These are phyloP conservation scores for Hermodice carunculata DNA, from an alignment of 2,888 invertebrate species.

Conservation along the genomic window DNA sequence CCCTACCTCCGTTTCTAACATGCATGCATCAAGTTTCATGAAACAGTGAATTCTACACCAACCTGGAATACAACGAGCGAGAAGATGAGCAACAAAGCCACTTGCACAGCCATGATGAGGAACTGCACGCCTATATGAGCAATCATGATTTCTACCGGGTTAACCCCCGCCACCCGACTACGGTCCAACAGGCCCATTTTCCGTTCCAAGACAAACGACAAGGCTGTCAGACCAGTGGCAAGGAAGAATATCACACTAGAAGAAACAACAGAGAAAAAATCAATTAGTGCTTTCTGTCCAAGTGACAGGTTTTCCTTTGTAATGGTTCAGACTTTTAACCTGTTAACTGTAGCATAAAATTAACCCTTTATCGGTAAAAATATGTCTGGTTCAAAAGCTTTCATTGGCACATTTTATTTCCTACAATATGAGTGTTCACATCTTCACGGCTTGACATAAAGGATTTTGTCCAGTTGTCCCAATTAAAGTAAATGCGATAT, in stretches of 20 bases:
- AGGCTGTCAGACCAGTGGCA: constrained; percentile 93
- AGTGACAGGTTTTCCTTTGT: background rate
- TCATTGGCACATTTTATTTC: too few relatives aligned
- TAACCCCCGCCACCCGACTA: constrained; percentile 94
- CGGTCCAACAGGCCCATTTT: constrained; percentile 82
- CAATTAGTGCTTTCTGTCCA: too few relatives aligned
- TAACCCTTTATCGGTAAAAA: too few relatives aligned
- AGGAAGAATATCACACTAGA: constrained; percentile 94
- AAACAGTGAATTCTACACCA: too few relatives aligned
- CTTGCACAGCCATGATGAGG: constrained; percentile 95
- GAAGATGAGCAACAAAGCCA: constrained; percentile 88
- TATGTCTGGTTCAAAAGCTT: too few relatives aligned
- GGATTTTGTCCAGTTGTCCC: too few relatives aligned
- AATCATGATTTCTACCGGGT: constrained; percentile 90
- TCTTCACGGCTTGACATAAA: too few relatives aligned
- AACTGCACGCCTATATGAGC: constrained; percentile 95
- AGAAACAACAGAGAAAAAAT: constrained; percentile 15
- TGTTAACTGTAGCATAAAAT: too few relatives aligned
- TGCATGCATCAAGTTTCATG: too few relatives aligned
- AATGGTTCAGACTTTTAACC: too few relatives aligned
- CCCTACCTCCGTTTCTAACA: background rate
- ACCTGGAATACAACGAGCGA: constrained; percentile 73
- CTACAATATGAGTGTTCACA: too few relatives aligned
- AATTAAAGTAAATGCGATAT: too few relatives aligned
- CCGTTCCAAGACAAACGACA: constrained; percentile 73